Evolutionary conservation across 2,797 vertebrate species (phyloP).

Genomic region (Muscicapa comitata): DNA sequence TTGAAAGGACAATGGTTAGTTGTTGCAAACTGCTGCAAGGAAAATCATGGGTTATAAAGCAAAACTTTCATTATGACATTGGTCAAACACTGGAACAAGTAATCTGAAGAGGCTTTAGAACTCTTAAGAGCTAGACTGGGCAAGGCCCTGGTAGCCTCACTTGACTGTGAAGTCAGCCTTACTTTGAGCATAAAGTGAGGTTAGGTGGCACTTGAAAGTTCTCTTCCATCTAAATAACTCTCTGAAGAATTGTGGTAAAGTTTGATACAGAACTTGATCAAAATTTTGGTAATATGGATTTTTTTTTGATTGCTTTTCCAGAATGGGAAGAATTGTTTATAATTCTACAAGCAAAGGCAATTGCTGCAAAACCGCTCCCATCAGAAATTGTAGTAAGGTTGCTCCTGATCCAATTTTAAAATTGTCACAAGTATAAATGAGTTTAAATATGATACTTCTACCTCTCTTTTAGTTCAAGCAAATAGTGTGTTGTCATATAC

Average conservation of each 20-base stretch:
- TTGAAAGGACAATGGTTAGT: background rate
- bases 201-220: background rate
- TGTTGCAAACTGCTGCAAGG: background rate
- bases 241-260: background rate
- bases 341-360: background rate
- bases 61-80: background rate
- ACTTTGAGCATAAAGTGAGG: background rate
- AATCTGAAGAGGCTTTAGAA: background rate
- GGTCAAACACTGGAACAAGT: background rate
- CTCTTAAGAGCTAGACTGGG: background rate
- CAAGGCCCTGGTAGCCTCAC: background rate
- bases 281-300: background rate
- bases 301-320: background rate
- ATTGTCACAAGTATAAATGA: background rate
- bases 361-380: background rate
- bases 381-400: background rate
- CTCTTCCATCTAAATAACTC: background rate
- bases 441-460: background rate
- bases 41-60: background rate
- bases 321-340: background rate
- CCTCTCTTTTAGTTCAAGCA: background rate
- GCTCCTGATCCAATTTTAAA: background rate
- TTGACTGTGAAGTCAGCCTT: background rate
- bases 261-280: background rate
- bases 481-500: background rate